Conservation (phyloP, 2,113 vertebrate species). For the Hippoglossus stenolepis region DNA sequence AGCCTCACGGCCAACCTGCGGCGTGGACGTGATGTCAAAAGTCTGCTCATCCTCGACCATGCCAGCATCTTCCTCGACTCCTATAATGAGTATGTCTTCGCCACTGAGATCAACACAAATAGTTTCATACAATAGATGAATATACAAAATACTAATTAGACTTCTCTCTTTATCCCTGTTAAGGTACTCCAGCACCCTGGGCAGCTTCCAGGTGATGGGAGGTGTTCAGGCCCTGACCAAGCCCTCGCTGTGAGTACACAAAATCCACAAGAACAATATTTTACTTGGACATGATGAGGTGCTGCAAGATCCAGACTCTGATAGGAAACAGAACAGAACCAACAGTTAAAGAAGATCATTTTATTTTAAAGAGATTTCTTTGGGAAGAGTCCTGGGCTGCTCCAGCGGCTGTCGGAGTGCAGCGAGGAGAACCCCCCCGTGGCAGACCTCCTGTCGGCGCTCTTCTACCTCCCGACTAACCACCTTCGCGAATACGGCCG, state of each 20-base stretch:
- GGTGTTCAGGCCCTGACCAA: slow-evolving; percentile 92
- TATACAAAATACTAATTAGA: neutral
- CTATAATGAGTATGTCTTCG: slow-evolving; percentile 88
- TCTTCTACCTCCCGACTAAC: slow-evolving; percentile 91
- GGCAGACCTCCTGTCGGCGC: slow-evolving; percentile 86
- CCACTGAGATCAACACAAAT: too few relatives aligned
- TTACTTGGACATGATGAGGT: neutral
- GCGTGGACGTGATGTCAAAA: slow-evolving; percentile 85
- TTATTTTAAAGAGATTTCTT: slow-evolving; percentile 87
- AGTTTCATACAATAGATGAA: neutral
- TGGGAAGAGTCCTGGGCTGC: slow-evolving; percentile 89
- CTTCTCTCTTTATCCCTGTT: slow-evolving; percentile 39
- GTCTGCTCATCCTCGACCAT: slow-evolving; percentile 91
- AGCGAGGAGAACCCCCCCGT: slow-evolving; percentile 85
- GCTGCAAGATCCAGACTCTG: too few relatives aligned
- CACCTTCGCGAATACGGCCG: slow-evolving; percentile 91
- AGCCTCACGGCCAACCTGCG: slow-evolving; percentile 91
- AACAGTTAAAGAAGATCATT: neutral
- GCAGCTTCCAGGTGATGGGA: slow-evolving; percentile 94
- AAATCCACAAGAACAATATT: neutral
- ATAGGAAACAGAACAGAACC: neutral
- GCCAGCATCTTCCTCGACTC: slow-evolving; percentile 90
- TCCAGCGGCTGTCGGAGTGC: slow-evolving; percentile 88
- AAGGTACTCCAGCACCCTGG: slow-evolving; percentile 89
- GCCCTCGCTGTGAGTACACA: slow-evolving; percentile 89